phyloP scores from a whole-genome alignment of 2,888 invertebrate species.

The Agrilus cyanescens region DNA sequence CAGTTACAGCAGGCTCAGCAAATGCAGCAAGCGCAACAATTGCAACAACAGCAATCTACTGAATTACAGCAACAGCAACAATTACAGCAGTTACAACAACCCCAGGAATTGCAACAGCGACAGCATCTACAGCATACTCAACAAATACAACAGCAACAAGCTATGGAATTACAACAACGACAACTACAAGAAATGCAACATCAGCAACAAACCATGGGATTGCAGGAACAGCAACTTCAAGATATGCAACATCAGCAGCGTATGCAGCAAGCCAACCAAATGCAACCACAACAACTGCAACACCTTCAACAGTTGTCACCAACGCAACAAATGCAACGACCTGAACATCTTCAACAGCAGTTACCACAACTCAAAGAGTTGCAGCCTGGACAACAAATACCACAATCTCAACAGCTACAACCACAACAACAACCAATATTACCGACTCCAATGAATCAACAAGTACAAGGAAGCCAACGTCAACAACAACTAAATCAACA shows the following conservation, averaged over 20 bases:
- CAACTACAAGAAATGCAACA: not conserved
- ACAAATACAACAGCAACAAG: constrained; percentile 2
- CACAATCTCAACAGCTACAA: not conserved
- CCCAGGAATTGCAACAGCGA: not conserved
- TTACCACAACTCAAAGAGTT: not conserved
- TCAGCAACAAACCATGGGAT: not conserved
- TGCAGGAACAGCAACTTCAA: constrained; percentile 4
- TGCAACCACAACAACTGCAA: constrained; percentile 6
- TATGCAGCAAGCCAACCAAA: not conserved
- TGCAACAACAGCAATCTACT: constrained; percentile 1
- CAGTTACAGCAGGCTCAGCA: constrained; percentile 1
- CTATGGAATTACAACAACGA: constrained; percentile 1
- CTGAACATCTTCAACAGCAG: not conserved
- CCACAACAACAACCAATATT: not conserved
- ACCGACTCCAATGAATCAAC: not conserved
- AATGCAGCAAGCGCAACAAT: not conserved
- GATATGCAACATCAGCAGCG: not conserved
- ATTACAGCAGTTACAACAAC: not conserved
- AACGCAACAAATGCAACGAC: not conserved
- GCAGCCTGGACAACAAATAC: not conserved
- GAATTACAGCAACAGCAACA: constrained; percentile 3
- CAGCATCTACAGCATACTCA: constrained; percentile 1
- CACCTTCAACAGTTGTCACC: not conserved
- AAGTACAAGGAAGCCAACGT: not conserved
- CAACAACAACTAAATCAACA: not conserved